Base-by-base conservation (phyloP, 2,888 invertebrate genomes). In the Heliconius sara region DNA sequence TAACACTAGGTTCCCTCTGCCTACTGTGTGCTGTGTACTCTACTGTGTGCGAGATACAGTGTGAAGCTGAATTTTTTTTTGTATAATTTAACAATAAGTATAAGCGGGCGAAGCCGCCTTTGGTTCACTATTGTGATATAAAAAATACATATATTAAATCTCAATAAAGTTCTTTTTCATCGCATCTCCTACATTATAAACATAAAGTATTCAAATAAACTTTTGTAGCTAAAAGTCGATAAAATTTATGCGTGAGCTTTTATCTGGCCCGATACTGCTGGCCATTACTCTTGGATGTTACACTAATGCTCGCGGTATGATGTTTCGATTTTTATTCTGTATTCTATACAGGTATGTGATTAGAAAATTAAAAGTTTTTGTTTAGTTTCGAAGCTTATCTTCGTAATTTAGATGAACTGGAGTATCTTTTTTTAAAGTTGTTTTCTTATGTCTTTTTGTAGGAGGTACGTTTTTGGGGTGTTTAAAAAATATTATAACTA, bases 191-290 rank as follows among this genome's bases (percentile, higher is more conserved):
- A 66, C 81, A 78, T 87, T 87, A 88, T 79, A 83, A 47, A 57
- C 80, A 83, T 78, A 83, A 83, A 85, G 85, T 82, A 86, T 85
- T 85, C 85, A 83, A 83, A 87, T 88, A 88, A 87, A 88, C 87
- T 89, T 88, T 90, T 87, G 87, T 85, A 86, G 67, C 78, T 84
- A 84, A 87, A 85, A 85, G 83, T 84, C 85, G 89, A 91, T 90
- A 89, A 89, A 90, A 86, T 89, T 88, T 88, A 92, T 89, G 88
- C 87, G 88, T 84, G 87, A 89, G 89, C 89, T 89, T 89, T 83
- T 91, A 91, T 88, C 89, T 85, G 81, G 72, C 57, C 87, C 88
- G 91, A 90, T 89, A 87, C 89, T 87, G 78, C 80, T 27, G 73
- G 34, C 78, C 67, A 76, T 80, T 76, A 80, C 68, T 81, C 81